phyloP scores from a whole-genome alignment of 2,797 vertebrate species.

The Labroides dimidiatus region DNA sequence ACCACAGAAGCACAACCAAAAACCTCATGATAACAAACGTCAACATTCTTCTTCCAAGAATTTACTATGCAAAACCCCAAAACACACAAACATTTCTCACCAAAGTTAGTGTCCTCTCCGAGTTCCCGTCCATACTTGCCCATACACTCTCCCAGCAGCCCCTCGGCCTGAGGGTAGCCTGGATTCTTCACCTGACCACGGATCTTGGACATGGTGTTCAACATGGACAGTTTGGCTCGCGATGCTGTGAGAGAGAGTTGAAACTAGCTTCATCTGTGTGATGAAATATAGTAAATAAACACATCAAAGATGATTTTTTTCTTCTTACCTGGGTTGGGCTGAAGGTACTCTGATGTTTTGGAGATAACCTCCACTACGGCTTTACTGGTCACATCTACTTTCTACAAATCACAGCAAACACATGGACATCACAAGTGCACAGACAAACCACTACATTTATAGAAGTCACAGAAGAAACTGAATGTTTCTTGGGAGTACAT shows the following conservation, averaged over 20 bases:
- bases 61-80: constrained; percentile 1
- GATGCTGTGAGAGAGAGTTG: constrained; percentile 81
- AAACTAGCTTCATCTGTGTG: neutral
- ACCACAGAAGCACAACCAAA: constrained; percentile 5
- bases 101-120: constrained; percentile 97
- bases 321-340: constrained; percentile 95
- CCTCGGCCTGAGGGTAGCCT: constrained; percentile 96
- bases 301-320: neutral
- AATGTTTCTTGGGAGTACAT: no score
- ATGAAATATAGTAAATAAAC: neutral
- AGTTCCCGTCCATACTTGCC: constrained; percentile 94
- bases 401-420: constrained; percentile 82
- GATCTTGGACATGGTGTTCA: constrained; percentile 99
- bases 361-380: constrained; percentile 94
- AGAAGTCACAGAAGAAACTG: no score
- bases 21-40: constrained; percentile 24
- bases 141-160: constrained; percentile 97
- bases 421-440: constrained; percentile 12
- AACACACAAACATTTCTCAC: constrained; percentile 77
- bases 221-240: constrained; percentile 96
- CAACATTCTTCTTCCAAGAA: constrained; percentile 13
- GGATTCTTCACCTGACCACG: constrained; percentile 98
- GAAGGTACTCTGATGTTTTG: constrained; percentile 97
- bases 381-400: constrained; percentile 98
- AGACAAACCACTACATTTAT: neutral